Conservation (phyloP, 2,888 invertebrate species). For the Trachelus tabidus region DNA sequence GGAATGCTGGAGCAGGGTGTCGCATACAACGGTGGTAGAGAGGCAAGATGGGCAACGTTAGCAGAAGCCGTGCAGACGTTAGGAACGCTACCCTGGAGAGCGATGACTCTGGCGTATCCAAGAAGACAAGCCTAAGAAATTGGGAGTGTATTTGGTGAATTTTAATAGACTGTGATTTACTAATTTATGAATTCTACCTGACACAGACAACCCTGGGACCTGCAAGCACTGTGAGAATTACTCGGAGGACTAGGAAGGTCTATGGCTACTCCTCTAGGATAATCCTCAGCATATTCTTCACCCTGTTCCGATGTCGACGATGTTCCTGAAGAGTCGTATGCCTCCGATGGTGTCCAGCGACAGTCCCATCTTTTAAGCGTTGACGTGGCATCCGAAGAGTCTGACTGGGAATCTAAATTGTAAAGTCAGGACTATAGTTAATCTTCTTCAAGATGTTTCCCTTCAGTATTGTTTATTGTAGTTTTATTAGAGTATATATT, state of each 20-base stretch:
- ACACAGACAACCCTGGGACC: slow-evolving; percentile 55
- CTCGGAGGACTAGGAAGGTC: slow-evolving; percentile 31
- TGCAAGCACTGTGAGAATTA: slow-evolving; percentile 35
- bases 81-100: slow-evolving; percentile 54
- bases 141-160: not conserved
- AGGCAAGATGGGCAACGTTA: slow-evolving; percentile 29
- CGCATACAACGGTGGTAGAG: slow-evolving; percentile 26
- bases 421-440: not conserved
- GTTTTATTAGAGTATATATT: too few species aligned
- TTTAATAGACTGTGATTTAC: not conserved
- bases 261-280: slow-evolving; percentile 27
- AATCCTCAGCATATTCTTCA: slow-evolving; percentile 46
- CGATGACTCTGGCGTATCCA: slow-evolving; percentile 50
- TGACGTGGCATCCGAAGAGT: slow-evolving; percentile 54
- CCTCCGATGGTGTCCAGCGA: slow-evolving; percentile 57
- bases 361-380: slow-evolving; percentile 55
- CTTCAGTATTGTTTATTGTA: not conserved
- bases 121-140: slow-evolving; percentile 48
- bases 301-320: slow-evolving; percentile 52
- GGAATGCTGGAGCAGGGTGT: slow-evolving; percentile 35
- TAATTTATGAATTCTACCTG: slow-evolving; percentile 46
- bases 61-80: slow-evolving; percentile 38
- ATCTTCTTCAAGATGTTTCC: not conserved
- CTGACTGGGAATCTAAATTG: slow-evolving; percentile 47
- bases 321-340: slow-evolving; percentile 57